Evolutionary conservation across 2,113 vertebrate species (phyloP).

Genomic region (Lepus timidus): DNA sequence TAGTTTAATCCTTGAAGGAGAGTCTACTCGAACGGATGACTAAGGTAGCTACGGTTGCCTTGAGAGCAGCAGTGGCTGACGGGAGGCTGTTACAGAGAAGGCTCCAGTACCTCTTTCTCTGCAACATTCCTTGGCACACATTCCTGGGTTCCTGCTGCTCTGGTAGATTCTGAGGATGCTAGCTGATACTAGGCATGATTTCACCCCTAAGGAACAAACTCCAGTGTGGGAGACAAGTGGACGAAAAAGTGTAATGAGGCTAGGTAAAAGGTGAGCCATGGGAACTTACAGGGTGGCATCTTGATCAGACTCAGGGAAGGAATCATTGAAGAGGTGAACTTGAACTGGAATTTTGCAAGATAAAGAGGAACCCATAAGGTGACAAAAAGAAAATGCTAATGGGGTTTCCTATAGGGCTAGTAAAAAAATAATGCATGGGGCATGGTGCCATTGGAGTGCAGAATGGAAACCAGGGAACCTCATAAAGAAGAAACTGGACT

Average conservation of each 20-base stretch:
- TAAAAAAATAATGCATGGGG: not conserved
- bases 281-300: not conserved
- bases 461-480: not conserved
- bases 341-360: not conserved
- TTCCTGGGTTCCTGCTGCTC: not conserved
- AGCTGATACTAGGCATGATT: no score
- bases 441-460: no score
- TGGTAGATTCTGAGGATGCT: not conserved
- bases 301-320: not conserved
- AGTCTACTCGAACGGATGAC: not conserved
- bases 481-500: not conserved
- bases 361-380: not conserved
- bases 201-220: not conserved
- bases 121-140: no score
- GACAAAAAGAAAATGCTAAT: not conserved
- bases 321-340: not conserved
- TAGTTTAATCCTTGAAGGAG: accelerated
- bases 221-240: not conserved
- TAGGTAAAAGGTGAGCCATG: not conserved
- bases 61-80: not conserved
- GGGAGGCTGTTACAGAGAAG: not conserved
- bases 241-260: no score
- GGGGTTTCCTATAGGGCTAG: not conserved
- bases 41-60: accelerated
- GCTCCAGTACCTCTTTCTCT: not conserved